Evolutionary conservation across 1,140 invertebrate genomes (phyloP), one percentile per base, ranked within the genome.

Genomic region (Gonioctena quinquepunctata): DNA sequence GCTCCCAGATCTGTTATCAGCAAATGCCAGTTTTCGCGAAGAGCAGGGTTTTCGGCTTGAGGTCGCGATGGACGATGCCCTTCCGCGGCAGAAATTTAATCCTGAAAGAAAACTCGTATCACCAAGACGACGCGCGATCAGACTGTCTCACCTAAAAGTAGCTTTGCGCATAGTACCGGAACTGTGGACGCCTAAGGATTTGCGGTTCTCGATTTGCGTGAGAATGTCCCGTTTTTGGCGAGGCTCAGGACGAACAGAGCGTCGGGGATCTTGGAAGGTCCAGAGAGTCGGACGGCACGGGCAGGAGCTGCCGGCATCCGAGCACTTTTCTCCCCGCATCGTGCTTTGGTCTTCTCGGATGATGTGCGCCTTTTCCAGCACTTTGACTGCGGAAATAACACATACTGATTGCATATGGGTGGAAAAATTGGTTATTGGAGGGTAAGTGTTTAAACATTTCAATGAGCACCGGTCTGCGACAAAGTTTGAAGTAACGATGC

Each of bases 1-100:
- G 60, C 96, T 97, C 16, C 98, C 84, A 99, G 99, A 85, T 99
- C 98, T 13, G 96, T 96, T 49, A 99, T 93, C 76, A 97, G 88
- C 70, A 99, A 93, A 85, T 99, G 97, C 94, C 98, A 98, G 68
- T 94, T 92, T 81, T 97, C 94, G 85, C 95, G 94, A 33, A 96
- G 84, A 50, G 96, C 84, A 66, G 96, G 94, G 83, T 96, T 96
- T 83, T 96, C 94, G 94, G 94, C 80, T 96, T 96, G 22, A 96
- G 86, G 82, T 96, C 94, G 75, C 96, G 90, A 84, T 99, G 98
- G 77, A 99, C 94, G 63, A 99, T 95, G 50, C 92, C 91, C 70
- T 95, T 87, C 13, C 89, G 88, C 81, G 99, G 96, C 74, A 99
- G 89, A 80, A 96, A 93, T 85, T 98, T 96, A 76, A 99, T 86